These are phyloP conservation scores for Alcedo atthis DNA, from an alignment of 2,797 vertebrate species.

Conservation along the genomic window DNA sequence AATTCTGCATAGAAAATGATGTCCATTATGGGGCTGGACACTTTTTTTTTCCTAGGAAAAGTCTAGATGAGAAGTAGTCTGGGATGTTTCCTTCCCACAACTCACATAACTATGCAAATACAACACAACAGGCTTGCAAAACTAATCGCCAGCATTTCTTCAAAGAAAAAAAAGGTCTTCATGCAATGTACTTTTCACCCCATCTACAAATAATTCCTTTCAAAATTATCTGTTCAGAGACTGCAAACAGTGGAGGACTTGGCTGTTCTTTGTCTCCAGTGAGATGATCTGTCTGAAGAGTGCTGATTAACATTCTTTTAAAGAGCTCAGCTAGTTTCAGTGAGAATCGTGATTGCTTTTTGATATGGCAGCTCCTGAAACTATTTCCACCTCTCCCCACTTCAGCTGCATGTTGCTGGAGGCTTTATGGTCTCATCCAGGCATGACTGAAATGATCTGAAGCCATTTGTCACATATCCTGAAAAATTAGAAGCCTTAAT, in stretches of 20 bases:
- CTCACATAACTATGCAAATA: background rate
- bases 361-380: constrained; percentile 1
- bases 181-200: background rate
- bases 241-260: background rate
- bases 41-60: background rate
- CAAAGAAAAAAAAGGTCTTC: background rate
- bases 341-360: background rate
- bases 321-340: constrained; percentile 4
- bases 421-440: background rate
- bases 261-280: background rate
- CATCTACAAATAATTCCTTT: background rate
- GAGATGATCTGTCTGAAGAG: constrained; percentile 6
- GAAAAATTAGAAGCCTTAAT: background rate
- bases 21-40: rapidly evolving
- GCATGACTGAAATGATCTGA: background rate
- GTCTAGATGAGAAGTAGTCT: background rate
- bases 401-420: background rate
- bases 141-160: background rate
- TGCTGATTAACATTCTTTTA: constrained; percentile 17
- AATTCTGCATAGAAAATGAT: background rate
- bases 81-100: background rate
- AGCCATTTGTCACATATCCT: background rate
- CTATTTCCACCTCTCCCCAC: constrained; percentile 7
- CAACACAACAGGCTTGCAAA: background rate
- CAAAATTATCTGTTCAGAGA: background rate